Percentiles rank a stretch among this genome's conserved stretches.
Evolutionary conservation across 1,140 invertebrate species (phyloP).

Genomic region (Nasonia giraulti): DNA sequence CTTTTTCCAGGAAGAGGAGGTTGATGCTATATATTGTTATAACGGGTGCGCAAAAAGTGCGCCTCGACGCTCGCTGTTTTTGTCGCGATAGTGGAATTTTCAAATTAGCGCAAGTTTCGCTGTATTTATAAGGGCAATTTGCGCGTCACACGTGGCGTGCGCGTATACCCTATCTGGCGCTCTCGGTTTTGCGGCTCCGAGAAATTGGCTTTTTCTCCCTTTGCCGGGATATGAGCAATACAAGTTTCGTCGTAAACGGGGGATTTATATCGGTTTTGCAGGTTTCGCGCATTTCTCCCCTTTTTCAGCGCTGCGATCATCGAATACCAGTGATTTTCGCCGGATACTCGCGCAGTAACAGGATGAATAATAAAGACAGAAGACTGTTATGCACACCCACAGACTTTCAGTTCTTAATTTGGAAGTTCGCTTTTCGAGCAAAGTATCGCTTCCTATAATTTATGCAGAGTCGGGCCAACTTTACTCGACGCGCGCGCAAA

Average conservation of each 20-base stretch:
- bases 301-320: no score
- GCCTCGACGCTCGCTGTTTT: slow-evolving; percentile 19
- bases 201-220: slow-evolving; percentile 26
- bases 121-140: slow-evolving; percentile 38
- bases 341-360: not conserved
- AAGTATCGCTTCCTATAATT: not conserved
- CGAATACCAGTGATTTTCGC: no score
- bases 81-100: slow-evolving; percentile 31
- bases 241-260: not conserved
- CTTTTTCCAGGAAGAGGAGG: not conserved
- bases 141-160: slow-evolving; percentile 11
- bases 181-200: not conserved
- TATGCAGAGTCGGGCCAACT: not conserved
- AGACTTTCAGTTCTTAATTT: not conserved
- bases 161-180: not conserved
- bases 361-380: slow-evolving; percentile 40
- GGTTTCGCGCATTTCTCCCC: not conserved
- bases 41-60: slow-evolving; percentile 28
- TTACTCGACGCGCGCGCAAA: not conserved
- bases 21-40: not conserved
- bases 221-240: not conserved
- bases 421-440: not conserved
- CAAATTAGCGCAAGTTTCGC: slow-evolving; percentile 33
- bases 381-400: not conserved
- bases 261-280: not conserved